Conservation (phyloP, 2,113 vertebrate species). For the Crotalus helleri region DNA sequence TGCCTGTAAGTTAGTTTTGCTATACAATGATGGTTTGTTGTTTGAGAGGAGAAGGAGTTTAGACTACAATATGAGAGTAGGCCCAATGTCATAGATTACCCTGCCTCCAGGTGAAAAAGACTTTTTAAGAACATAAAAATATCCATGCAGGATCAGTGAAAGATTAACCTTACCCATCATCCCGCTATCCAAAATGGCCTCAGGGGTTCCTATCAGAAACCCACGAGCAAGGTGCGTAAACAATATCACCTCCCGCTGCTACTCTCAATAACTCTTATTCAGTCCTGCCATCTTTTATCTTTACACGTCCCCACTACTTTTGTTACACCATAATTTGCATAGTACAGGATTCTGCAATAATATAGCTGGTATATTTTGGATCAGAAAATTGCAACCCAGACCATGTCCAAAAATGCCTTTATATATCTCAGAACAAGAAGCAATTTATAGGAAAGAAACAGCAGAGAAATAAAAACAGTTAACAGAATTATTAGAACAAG, state of each 20-base stretch:
- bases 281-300: neutral
- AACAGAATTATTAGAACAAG: neutral
- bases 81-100: neutral
- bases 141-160: neutral
- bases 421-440: neutral
- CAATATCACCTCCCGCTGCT: neutral
- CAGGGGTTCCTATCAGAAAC: neutral
- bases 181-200: neutral
- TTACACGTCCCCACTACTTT: neutral
- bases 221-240: neutral
- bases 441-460: neutral
- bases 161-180: neutral
- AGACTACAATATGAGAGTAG: neutral
- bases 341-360: neutral
- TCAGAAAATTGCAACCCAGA: neutral
- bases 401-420: neutral
- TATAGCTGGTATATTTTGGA: neutral
- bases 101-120: neutral
- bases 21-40: neutral
- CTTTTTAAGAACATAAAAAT: neutral
- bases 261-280: neutral
- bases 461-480: neutral
- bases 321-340: neutral
- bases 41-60: neutral
- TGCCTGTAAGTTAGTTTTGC: neutral